phyloP scores from a whole-genome alignment of 92 coral and sea anemone genomes.

The Metridium senile region DNA sequence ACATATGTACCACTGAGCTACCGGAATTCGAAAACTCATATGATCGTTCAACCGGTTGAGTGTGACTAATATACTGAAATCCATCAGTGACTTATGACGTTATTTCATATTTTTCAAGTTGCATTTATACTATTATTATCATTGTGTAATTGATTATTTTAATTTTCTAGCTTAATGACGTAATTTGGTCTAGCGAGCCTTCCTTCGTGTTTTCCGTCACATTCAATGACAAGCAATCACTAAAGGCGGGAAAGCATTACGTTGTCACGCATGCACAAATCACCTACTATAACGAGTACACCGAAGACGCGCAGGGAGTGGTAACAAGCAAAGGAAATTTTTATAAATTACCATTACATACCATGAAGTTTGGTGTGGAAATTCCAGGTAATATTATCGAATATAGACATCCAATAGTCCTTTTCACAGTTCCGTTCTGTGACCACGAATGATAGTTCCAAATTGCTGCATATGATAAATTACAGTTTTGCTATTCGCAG shows the following conservation, averaged over 20 bases:
- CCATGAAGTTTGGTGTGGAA: slow-evolving; percentile 56
- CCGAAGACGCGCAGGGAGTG: slow-evolving; percentile 49
- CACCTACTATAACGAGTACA: slow-evolving; percentile 60
- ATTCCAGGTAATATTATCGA: slow-evolving; percentile 77
- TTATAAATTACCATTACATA: slow-evolving; percentile 40
- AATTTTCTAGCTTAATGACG: slow-evolving; percentile 40
- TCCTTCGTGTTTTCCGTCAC: slow-evolving; percentile 58
- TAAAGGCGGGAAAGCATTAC: slow-evolving; percentile 71
- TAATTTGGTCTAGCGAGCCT: slow-evolving; percentile 42
- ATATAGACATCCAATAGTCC: neutral
- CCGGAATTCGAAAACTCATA: too few species aligned
- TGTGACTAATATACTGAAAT: too few species aligned
- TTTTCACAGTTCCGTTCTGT: too few species aligned
- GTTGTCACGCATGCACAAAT: slow-evolving; percentile 77
- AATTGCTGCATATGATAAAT: neutral
- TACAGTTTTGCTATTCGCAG: too few species aligned
- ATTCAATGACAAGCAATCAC: slow-evolving; percentile 69
- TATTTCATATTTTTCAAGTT: too few species aligned
- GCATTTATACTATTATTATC: too few species aligned
- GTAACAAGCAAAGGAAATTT: slow-evolving; percentile 57
- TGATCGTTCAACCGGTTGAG: too few species aligned
- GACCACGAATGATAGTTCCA: too few species aligned
- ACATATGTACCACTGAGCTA: too few species aligned
- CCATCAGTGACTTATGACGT: too few species aligned
- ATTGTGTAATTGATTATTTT: neutral